Conservation (phyloP, 2,113 vertebrate genomes). For the Spea multiplicata region DNA sequence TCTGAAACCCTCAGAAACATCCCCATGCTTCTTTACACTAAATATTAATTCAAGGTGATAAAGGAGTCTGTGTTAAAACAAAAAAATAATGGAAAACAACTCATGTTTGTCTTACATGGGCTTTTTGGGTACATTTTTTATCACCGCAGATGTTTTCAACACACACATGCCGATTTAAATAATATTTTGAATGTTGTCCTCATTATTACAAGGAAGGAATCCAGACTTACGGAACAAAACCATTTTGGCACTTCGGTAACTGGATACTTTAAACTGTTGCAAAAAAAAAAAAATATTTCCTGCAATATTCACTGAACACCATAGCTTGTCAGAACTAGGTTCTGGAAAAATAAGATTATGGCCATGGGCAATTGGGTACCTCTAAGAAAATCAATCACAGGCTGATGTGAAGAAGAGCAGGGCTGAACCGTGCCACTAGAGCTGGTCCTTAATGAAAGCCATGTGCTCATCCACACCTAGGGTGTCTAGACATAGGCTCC, state of each 20-base stretch:
- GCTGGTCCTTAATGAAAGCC: constrained; percentile 75
- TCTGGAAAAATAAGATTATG: constrained; percentile 77
- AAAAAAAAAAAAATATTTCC: constrained; percentile 54
- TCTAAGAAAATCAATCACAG: constrained; percentile 91
- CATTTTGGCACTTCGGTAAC: constrained; percentile 45
- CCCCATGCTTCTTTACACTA: no score
- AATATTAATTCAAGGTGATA: no score
- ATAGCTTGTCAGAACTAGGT: constrained; percentile 71
- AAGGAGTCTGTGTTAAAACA: no score
- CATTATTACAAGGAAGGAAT: constrained; percentile 11
- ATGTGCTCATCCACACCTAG: constrained; percentile 75
- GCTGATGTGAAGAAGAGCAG: constrained; percentile 72
- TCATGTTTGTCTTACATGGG: background rate
- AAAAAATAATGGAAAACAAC: constrained; percentile 12
- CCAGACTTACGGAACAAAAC: constrained; percentile 11
- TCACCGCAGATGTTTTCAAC: no score
- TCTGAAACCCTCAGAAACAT: no score
- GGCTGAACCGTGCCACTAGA: constrained; percentile 64
- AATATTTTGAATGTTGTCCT: no score
- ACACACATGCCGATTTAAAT: no score
- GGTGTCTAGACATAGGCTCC: constrained; percentile 71
- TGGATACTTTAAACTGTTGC: constrained; percentile 63
- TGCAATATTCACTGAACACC: constrained; percentile 62
- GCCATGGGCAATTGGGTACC: constrained; percentile 80
- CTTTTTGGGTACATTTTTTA: no score